phyloP scores from a whole-genome alignment of 2,113 vertebrate genomes.

The Vicugna pacos region DNA sequence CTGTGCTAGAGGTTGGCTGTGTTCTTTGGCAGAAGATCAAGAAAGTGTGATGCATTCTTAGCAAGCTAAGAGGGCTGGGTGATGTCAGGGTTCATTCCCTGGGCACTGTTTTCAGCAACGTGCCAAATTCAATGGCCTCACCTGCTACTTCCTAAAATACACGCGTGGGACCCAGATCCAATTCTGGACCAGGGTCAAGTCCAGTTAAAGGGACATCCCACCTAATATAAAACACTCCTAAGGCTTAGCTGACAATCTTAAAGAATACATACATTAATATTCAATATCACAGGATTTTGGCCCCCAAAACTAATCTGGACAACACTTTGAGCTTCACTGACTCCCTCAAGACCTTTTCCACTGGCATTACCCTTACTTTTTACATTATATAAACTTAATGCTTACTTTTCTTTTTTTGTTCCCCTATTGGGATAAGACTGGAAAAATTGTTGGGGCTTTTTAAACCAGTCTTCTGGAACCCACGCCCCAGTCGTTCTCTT shows the following conservation, averaged over 20 bases:
- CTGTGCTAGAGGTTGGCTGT: neutral
- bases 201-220: neutral
- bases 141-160: slow-evolving; percentile 23
- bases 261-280: neutral
- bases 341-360: neutral
- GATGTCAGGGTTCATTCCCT: slow-evolving; percentile 4
- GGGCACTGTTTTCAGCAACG: neutral
- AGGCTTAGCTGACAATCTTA: neutral
- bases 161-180: neutral
- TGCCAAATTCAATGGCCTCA: neutral
- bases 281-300: neutral
- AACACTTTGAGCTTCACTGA: neutral
- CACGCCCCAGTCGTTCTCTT: neutral
- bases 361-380: neutral
- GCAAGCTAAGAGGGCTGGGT: slow-evolving; percentile 6
- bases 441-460: neutral
- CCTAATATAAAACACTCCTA: neutral
- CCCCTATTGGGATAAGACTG: neutral
- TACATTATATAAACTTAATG: neutral
- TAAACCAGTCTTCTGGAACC: neutral
- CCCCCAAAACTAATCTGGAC: neutral
- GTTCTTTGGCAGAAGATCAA: slow-evolving; percentile 41
- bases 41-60: neutral
- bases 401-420: neutral
- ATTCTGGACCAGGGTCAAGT: neutral